Conservation (phyloP, 2,797 vertebrate species). For the Harpagifer antarcticus region DNA sequence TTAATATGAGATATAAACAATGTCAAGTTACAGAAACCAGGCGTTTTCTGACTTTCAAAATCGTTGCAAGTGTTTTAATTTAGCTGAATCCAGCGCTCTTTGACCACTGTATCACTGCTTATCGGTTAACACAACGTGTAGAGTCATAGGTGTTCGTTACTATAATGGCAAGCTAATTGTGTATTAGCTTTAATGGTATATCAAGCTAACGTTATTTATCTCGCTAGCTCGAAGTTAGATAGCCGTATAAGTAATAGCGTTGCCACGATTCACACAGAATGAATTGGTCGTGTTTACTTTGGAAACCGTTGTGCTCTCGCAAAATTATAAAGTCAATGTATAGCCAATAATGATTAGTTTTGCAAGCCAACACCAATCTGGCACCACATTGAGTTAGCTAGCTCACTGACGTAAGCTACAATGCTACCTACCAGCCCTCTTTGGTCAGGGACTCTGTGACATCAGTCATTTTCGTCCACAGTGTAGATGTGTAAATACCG, state of each 20-base stretch:
- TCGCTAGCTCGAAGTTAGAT: neutral
- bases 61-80: neutral
- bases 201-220: constrained; percentile 34
- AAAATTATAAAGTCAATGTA: neutral
- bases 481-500: constrained; percentile 26
- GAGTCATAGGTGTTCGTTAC: neutral
- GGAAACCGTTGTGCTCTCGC: too few relatives aligned
- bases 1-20: too few relatives aligned
- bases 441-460: constrained; percentile 77
- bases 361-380: constrained; percentile 33
- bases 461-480: constrained; percentile 80
- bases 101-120: neutral
- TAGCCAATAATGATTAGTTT: neutral
- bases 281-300: accelerated
- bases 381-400: constrained; percentile 39
- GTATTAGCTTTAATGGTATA: constrained; percentile 32
- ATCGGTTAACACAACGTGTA: neutral
- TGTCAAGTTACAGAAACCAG: neutral
- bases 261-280: accelerated
- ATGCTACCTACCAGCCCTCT: constrained; percentile 87
- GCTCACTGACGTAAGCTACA: constrained; percentile 51
- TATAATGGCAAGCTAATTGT: constrained; percentile 24
- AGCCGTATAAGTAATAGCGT: neutral
- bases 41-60: neutral
- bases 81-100: neutral